Conservation (phyloP, 2,797 vertebrate genomes). For the Sebastes iracundus region DNA sequence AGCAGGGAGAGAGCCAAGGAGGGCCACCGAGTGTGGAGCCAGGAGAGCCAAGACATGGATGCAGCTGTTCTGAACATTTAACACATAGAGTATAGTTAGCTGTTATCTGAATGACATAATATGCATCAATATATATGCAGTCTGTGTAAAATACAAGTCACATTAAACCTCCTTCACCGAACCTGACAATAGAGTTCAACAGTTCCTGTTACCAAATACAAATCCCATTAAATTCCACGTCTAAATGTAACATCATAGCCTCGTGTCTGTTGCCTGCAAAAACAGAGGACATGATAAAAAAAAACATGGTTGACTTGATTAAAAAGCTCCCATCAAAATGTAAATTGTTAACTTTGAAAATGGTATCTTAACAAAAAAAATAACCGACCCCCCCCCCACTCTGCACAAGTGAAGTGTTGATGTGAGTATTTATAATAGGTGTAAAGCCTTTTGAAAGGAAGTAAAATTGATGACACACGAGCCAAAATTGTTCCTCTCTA, state of each 20-base stretch:
- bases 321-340: background rate
- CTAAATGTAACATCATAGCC: background rate
- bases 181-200: background rate
- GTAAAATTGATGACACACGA: conserved; percentile 39
- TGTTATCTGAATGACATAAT: background rate
- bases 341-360: background rate
- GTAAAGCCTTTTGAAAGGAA: background rate
- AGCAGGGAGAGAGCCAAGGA: conserved; percentile 23
- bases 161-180: background rate
- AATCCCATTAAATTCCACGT: background rate
- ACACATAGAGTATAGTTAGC: background rate
- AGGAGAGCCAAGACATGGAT: conserved; percentile 38
- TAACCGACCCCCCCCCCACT: background rate
- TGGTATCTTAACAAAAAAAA: background rate
- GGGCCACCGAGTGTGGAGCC: conserved; percentile 4
- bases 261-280: background rate
- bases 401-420: background rate
- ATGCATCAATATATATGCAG: background rate
- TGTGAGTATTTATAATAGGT: conserved; percentile 44
- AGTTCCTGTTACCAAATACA: background rate
- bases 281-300: background rate
- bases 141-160: background rate
- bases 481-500: conserved; percentile 34
- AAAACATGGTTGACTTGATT: background rate
- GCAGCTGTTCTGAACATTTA: conserved; percentile 17